Evolutionary conservation across 1,140 invertebrate species (phyloP).

Genomic region (Proales similis): DNA sequence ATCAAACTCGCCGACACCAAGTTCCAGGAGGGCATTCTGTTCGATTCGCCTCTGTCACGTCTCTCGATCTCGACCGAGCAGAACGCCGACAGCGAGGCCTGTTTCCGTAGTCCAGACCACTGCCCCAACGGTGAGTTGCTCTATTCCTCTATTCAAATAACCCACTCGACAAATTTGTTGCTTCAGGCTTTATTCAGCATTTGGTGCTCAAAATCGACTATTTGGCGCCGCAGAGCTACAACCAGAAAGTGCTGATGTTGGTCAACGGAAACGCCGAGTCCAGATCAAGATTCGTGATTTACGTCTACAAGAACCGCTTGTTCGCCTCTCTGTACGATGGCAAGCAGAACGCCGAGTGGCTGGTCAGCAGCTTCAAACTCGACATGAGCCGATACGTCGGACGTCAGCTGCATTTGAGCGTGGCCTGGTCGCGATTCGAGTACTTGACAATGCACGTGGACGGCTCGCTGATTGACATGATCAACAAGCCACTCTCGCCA

Average conservation of each 20-base stretch:
- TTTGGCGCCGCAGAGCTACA: not conserved
- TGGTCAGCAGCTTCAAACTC: slow-evolving; percentile 27
- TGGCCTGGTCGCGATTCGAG: slow-evolving; percentile 15
- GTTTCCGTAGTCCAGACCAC: slow-evolving; percentile 29
- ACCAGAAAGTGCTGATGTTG: slow-evolving; percentile 8
- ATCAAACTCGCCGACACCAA: slow-evolving; percentile 5
- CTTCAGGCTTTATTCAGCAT: slow-evolving; percentile 16
- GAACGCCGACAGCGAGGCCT: slow-evolving; percentile 4
- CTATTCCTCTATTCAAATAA: no score
- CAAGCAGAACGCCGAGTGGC: not conserved
- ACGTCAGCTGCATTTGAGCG: not conserved
- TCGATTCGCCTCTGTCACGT: not conserved
- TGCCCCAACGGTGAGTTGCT: no score
- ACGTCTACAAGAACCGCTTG: slow-evolving; percentile 12
- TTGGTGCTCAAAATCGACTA: slow-evolving; percentile 18
- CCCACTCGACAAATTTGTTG: no score
- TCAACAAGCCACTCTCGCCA: slow-evolving; percentile 24
- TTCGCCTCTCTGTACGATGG: slow-evolving; percentile 18
- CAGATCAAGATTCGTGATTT: slow-evolving; percentile 21
- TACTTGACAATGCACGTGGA: slow-evolving; percentile 23
- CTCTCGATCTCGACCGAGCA: no score
- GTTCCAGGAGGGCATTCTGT: slow-evolving; percentile 11
- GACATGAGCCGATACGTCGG: not conserved
- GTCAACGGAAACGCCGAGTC: slow-evolving; percentile 20
- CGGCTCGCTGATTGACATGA: slow-evolving; percentile 24